Base-by-base conservation (phyloP, 1,140 invertebrate genomes). In the Ceratina australensis region DNA sequence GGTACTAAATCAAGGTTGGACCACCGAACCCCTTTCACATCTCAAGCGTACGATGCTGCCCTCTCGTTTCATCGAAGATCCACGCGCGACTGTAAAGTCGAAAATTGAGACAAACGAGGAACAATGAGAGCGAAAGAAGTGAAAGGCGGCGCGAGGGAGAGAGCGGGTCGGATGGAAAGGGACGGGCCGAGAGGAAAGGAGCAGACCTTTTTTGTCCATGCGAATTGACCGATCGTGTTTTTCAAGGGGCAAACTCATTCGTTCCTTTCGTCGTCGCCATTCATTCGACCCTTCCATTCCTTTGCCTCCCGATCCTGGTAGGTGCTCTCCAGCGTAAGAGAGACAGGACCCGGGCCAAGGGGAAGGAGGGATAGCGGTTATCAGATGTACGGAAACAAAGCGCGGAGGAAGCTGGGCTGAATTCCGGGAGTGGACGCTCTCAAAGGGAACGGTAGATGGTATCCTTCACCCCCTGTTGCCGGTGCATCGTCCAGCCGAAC, bases 341-440 rank as follows among this genome's bases (percentile, higher is more conserved):
- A 65, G 50, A 24, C n/a, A 13, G 13, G 52, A 28, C 28, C 26
- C 18, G 54, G 3, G 16, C 22, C 49, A 61, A 26, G 42, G 28
- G 59, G 64, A 57, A 74, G 42, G 47, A 75, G 60, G 71, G 56
- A 60, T 56, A 66, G 49, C 83, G 68, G 78, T 87, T 89, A 89
- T 89, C 87, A 88, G 83, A 88, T 89, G 80, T 81, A 81, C 76
- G 84, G 83, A 87, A 86, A 90, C 86, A 89, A 90, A 89, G 87
- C 82, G 87, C 75, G 73, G 68, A 86, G 85, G 84, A 89, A 85
- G 69, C 81, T 82, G 61, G 80, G 80, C 78, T 85, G 81, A 86
- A 87, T 89, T 89, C 81, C 83, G 73, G 72, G 72, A 83, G 83
- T 83, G 86, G 72, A 78, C 75, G 76, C 72, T 77, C 79, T 85